These are phyloP conservation scores for Acrossocheilus fasciatus DNA, from an alignment of 2,797 vertebrate species.

Conservation along the genomic window DNA sequence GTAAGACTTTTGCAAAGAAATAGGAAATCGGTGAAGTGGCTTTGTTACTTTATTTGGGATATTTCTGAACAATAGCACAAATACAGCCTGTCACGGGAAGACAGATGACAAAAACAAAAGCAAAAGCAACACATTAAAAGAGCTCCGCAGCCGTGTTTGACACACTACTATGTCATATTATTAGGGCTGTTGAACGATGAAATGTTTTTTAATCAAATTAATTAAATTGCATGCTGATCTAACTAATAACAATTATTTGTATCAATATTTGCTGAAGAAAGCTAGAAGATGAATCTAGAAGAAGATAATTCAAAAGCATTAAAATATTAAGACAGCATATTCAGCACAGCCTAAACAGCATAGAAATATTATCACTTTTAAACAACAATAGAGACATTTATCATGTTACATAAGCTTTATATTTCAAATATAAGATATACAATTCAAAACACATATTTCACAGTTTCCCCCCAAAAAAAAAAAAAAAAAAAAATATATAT, in stretches of 20 bases:
- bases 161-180: neutral
- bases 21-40: constrained; percentile 46
- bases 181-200: neutral
- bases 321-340: neutral
- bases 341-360: neutral
- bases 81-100: neutral
- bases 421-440: neutral
- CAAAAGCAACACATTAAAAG: neutral
- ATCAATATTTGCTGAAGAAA: neutral
- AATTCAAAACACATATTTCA: neutral
- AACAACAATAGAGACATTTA: neutral
- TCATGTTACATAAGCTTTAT: neutral
- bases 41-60: constrained; percentile 35
- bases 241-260: neutral
- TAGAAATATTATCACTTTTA: neutral
- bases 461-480: too few relatives aligned
- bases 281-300: neutral
- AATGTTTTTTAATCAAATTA: neutral
- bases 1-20: constrained; percentile 32
- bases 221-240: neutral
- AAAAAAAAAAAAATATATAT: too few relatives aligned
- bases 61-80: constrained; percentile 37
- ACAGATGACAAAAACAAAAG: neutral
- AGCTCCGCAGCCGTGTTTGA: neutral
- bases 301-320: neutral